phyloP scores from a whole-genome alignment of 2,888 invertebrate genomes.

The Ormyrus thymus region DNA sequence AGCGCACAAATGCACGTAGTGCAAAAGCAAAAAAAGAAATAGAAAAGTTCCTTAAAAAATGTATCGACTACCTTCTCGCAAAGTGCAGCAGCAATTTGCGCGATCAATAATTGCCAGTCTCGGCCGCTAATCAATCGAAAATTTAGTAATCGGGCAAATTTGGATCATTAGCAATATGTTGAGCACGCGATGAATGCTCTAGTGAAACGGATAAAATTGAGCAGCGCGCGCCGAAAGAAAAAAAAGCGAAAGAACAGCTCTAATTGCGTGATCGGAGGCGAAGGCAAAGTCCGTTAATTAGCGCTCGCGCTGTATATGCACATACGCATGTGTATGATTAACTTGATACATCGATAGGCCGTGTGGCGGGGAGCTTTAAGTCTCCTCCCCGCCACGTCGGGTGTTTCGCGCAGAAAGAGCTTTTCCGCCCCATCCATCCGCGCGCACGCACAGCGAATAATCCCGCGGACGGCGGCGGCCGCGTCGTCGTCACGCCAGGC shows the following conservation, averaged over 20 bases:
- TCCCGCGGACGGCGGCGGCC: no score
- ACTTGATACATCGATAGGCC: conserved; percentile 24
- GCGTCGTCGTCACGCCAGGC: no score
- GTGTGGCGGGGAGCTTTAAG: no score
- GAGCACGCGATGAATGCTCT: background rate
- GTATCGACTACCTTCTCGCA: background rate
- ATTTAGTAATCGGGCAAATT: conserved; percentile 17
- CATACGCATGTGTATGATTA: conserved; percentile 19
- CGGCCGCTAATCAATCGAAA: conserved; percentile 12
- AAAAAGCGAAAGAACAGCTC: conserved; percentile 18
- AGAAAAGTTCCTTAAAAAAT: background rate
- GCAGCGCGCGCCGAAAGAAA: background rate
- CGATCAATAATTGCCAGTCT: background rate
- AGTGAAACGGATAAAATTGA: conserved; percentile 5
- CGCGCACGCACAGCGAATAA: no score
- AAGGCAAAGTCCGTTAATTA: conserved; percentile 45
- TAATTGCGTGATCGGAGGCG: conserved; percentile 42
- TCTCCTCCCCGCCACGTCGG: no score
- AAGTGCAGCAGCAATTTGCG: background rate
- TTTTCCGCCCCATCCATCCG: no score
- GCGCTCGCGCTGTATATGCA: background rate
- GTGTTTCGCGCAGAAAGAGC: no score
- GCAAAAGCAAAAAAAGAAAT: background rate
- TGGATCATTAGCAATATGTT: conserved; percentile 20
- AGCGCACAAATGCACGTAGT: background rate